Evolutionary conservation across 2,888 invertebrate genomes (phyloP).

Genomic region (Caenorhabditis doughertyi): DNA sequence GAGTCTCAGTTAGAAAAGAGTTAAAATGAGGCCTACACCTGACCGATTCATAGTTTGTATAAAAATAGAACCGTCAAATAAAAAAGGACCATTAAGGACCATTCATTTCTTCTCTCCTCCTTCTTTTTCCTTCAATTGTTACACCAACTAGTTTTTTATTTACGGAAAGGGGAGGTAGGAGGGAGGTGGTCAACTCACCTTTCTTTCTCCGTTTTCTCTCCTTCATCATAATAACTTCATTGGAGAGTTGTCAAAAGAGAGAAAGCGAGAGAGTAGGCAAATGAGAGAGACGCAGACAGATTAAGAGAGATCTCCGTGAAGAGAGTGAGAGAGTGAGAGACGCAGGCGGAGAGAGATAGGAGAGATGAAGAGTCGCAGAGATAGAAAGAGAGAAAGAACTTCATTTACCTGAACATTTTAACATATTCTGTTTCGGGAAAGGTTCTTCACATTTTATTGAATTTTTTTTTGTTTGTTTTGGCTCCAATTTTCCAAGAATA

Average conservation of each 20-base stretch:
- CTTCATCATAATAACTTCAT: not conserved
- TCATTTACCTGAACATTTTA: not conserved
- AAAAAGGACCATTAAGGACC: no score
- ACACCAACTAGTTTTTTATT: not conserved
- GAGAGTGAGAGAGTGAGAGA: no score
- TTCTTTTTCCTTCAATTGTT: not conserved
- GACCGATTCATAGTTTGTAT: no score
- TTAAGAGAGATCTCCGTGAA: not conserved
- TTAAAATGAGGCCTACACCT: no score
- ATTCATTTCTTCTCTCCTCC: no score
- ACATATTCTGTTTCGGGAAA: not conserved
- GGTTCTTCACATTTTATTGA: not conserved
- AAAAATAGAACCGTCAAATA: no score
- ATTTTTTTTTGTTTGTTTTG: not conserved
- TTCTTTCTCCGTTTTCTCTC: not conserved
- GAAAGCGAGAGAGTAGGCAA: not conserved
- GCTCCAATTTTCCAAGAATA: not conserved
- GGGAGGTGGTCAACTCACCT: not conserved
- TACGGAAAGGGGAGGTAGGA: not conserved
- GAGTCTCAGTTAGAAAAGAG: no score
- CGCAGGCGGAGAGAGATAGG: not conserved
- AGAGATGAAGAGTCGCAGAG: not conserved
- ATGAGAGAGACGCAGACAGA: not conserved
- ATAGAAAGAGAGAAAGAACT: not conserved
- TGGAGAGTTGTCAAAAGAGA: slow-evolving; percentile 8